Evolutionary conservation across 2,113 vertebrate species (phyloP), one percentile per base, ranked within the genome.

Genomic region (Melanostigma gelatinosum): DNA sequence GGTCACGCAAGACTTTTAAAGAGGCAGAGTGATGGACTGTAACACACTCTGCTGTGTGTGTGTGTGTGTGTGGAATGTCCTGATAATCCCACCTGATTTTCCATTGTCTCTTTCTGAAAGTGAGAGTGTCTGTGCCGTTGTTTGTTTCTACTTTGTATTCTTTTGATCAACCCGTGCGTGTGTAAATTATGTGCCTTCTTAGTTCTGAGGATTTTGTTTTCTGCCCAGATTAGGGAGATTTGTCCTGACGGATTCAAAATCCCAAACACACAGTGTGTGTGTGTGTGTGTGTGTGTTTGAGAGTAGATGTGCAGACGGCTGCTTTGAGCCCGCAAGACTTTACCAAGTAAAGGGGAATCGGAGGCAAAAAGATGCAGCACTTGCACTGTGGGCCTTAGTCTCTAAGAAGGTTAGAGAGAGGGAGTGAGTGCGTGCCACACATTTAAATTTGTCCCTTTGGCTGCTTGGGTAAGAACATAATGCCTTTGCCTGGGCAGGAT

Each of bases 21-120:
- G 52, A 75, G 44, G 34, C 68, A n/a, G 4, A 75, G 44, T 7
- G 34, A 55, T 34, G 66, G 32, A 58, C 34, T 48, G 20, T 58
- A 38, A 77, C 50, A 57, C 69, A 38, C 57, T 63, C 16, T 32
- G 32, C 3, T 32, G 22, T 22, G 4, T 75, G 29, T 29, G 44
- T 73, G 22, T 24, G 64, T 60, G 75, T n/a, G 22, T 22, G 44
- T 8, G 32, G 32, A 34, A 88, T 85, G 75, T 85, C 63, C 72
- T 64, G 34, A 95, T 96, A 80, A 96, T 96, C 95, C 96, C 96
- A 97, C 94, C 95, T 96, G 95, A 93, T 96, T 86, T 96, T 96
- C 95, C 93, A 96, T 96, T 94, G 94, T 96, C 93, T 93, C 85
- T 86, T 83, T 77, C 80, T 91, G 85, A 93, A 93, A 94, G 85